Percentiles rank a stretch among this genome's conserved stretches.
Conservation (phyloP, 2,888 invertebrate genomes). For the Cenopis cana region DNA sequence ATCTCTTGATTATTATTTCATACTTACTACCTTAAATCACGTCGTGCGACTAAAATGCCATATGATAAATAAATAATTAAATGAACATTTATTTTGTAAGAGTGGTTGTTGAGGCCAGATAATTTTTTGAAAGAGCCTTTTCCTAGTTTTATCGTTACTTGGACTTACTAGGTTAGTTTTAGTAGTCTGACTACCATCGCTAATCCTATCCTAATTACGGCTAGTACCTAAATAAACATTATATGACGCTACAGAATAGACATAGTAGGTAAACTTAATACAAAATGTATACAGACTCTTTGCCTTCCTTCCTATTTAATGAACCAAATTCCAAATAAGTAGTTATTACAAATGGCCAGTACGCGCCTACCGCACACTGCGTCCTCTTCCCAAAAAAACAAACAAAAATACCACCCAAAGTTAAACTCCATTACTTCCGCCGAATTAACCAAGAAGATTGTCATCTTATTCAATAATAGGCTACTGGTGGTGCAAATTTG, state of each 20-base stretch:
- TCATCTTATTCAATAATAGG: conserved; percentile 41
- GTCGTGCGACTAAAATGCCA: too few relatives aligned
- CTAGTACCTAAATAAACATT: too few relatives aligned
- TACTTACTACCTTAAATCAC: too few relatives aligned
- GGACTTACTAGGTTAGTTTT: too few relatives aligned
- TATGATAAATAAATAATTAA: too few relatives aligned
- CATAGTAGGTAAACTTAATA: not conserved
- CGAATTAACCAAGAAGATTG: conserved; percentile 38
- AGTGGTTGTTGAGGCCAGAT: too few relatives aligned
- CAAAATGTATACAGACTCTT: not conserved
- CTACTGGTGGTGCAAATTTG: conserved; percentile 60
- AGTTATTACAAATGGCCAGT: conserved; percentile 30
- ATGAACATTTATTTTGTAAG: too few relatives aligned
- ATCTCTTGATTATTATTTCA: too few relatives aligned
- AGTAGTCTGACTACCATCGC: too few relatives aligned
- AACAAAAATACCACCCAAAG: conserved; percentile 45
- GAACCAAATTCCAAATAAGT: conserved; percentile 27
- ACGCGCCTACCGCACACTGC: conserved; percentile 44
- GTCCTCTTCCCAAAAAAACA: conserved; percentile 8
- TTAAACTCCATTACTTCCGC: conserved; percentile 37
- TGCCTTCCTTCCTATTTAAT: conserved; percentile 15
- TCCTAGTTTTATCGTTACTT: too few relatives aligned
- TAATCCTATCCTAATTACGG: too few relatives aligned
- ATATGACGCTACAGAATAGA: not conserved
- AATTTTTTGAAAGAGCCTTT: too few relatives aligned